Evolutionary conservation across 2,113 vertebrate genomes (phyloP).

Genomic region (Choloepus hoffmanni): DNA sequence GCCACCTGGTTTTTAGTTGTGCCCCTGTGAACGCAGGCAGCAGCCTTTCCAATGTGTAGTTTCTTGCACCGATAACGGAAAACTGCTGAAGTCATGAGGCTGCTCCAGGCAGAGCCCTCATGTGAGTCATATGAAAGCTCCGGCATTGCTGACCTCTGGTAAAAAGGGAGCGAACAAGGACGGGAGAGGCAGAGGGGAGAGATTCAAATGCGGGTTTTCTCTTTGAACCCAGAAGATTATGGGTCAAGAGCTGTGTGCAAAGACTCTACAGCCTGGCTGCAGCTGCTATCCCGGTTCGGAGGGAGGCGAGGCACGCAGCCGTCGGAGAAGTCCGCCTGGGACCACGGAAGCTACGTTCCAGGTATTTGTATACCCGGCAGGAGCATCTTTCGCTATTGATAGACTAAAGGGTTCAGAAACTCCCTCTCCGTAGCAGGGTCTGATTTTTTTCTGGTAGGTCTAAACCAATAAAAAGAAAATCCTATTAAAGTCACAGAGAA

Average conservation of each 20-base stretch:
- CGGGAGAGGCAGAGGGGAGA: slow-evolving; percentile 57
- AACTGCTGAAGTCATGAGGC: slow-evolving; percentile 90
- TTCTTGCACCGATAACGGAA: slow-evolving; percentile 75
- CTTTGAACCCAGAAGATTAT: slow-evolving; percentile 75
- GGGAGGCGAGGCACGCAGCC: slow-evolving; percentile 57
- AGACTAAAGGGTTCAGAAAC: background rate
- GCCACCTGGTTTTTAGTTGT: background rate
- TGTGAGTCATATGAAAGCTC: slow-evolving; percentile 88
- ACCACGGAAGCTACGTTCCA: slow-evolving; percentile 56
- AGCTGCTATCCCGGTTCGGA: slow-evolving; percentile 79
- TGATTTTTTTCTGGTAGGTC: slow-evolving; percentile 60
- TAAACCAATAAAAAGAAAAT: slow-evolving; percentile 65
- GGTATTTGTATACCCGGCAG: slow-evolving; percentile 77
- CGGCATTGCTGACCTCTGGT: slow-evolving; percentile 67
- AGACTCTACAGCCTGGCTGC: slow-evolving; percentile 73
- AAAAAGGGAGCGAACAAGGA: slow-evolving; percentile 51
- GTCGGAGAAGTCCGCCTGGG: slow-evolving; percentile 39
- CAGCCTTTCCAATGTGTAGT: slow-evolving; percentile 13
- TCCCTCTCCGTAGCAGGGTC: slow-evolving; percentile 49
- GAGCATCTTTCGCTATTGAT: slow-evolving; percentile 31
- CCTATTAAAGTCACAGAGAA: slow-evolving; percentile 67
- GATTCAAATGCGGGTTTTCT: slow-evolving; percentile 18
- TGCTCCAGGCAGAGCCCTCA: slow-evolving; percentile 83
- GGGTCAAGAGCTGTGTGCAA: slow-evolving; percentile 84
- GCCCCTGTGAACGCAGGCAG: slow-evolving; percentile 28